Evolutionary conservation across 2,888 invertebrate genomes (phyloP).

Genomic region (Pandemis corylana): DNA sequence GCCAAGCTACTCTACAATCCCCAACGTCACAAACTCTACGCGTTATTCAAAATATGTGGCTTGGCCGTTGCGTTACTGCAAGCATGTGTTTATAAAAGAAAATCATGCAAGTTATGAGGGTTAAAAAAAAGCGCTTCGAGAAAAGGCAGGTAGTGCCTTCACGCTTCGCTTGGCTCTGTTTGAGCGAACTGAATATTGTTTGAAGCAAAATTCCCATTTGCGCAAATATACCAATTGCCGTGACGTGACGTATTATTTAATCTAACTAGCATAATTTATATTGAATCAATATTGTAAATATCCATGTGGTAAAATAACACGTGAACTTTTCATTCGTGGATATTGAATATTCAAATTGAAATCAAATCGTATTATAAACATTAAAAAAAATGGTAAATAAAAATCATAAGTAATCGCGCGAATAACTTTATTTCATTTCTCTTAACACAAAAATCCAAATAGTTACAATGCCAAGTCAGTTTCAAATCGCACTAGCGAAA

Average conservation of each 20-base stretch:
- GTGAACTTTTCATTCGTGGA: too few relatives aligned
- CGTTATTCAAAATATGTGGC: too few relatives aligned
- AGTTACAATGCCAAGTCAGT: not conserved
- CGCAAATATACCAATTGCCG: not conserved
- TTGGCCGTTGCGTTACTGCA: too few relatives aligned
- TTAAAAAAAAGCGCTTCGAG: too few relatives aligned
- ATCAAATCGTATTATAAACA: not conserved
- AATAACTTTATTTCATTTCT: constrained; percentile 23
- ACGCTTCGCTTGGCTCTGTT: not conserved
- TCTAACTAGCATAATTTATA: not conserved
- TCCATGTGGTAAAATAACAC: not conserved
- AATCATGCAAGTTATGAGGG: too few relatives aligned
- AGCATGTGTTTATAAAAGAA: too few relatives aligned
- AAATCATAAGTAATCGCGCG: constrained; percentile 19
- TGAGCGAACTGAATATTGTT: not conserved
- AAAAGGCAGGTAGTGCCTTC: too few relatives aligned
- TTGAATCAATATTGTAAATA: not conserved
- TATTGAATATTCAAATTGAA: too few relatives aligned
- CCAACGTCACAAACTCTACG: too few relatives aligned
- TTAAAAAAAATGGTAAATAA: not conserved
- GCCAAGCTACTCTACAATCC: too few relatives aligned
- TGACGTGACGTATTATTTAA: not conserved
- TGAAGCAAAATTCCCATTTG: not conserved
- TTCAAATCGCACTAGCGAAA: not conserved
- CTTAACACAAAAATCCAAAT: constrained; percentile 8